Base-by-base conservation (phyloP, 2,113 vertebrate genomes). In the Labrus mixtus region DNA sequence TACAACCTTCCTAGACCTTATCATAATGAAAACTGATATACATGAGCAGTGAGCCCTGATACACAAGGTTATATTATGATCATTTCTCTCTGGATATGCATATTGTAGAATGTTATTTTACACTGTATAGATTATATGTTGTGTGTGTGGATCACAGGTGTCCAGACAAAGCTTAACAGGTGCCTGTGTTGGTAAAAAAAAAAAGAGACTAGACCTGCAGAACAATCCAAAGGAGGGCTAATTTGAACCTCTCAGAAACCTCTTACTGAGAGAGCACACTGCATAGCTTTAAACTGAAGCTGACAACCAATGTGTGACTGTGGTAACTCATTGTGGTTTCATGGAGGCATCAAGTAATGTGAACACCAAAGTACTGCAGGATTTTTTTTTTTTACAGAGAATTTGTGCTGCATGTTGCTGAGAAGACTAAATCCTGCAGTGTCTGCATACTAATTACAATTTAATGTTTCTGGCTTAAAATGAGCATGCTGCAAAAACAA, bases 131-230 rank as follows among this genome's bases (percentile, higher is more conserved):
- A 20, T 17, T 54, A 10, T 54, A n/a, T 66, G 16, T 16, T 57
- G 33, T 68, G 62, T 67, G 55, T 53, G 10, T 20, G 20, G 23
- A n/a, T 68, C 58, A 51, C 41, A 63, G 65, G 57, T 79, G 53
- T 33, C 29, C 29, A 33, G 29, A 33, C 29, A 33, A 33, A 33
- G 29, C 29, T 33, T 33, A 33, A 33, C 29, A 33, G 29, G 29
- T 4, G 29, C 29, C 6, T 33, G 29, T 43, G 54, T 43, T 45
- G 53, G 23, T 25, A 25, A 17, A 70, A 19, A 3, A 25, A 17
- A 70, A 19, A 3, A 33, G 41, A 72, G 15, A 66, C 10, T 1
- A 59, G 8, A 48, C 41, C 20, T 62, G 58, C 57, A 51, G 64
- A 41, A 48, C 50, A 68, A 36, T 56, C 41, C 10, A 8, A 6